These are phyloP conservation scores for Adelognathus sp. DNA, from an alignment of 2,888 invertebrate genomes.

Conservation along the genomic window DNA sequence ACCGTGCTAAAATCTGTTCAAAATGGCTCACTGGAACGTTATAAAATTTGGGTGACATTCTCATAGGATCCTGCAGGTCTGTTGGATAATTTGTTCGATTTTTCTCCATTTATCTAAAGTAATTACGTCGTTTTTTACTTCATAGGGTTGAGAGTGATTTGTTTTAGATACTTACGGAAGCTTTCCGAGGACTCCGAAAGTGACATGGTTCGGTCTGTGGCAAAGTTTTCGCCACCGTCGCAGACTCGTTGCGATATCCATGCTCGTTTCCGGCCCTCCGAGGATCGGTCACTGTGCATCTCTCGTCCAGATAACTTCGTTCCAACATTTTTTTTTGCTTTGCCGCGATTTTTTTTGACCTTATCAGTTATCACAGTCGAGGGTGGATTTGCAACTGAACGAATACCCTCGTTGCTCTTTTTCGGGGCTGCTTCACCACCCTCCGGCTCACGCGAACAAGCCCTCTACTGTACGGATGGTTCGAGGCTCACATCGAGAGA, in stretches of 20 bases:
- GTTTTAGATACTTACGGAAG: slow-evolving; percentile 46
- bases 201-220: slow-evolving; percentile 53
- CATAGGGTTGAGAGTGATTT: not conserved
- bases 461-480: slow-evolving; percentile 12
- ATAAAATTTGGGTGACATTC: too few species aligned
- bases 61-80: too few species aligned
- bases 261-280: slow-evolving; percentile 52
- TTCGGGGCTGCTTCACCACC: not conserved
- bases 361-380: not conserved
- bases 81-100: too few species aligned
- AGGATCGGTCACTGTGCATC: slow-evolving; percentile 61
- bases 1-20: too few species aligned
- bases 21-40: too few species aligned
- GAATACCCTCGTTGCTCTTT: not conserved
- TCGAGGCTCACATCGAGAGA: slow-evolving; percentile 21
- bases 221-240: slow-evolving; percentile 17
- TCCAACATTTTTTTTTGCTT: slow-evolving; percentile 60
- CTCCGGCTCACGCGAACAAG: slow-evolving; percentile 37
- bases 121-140: too few species aligned
- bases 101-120: too few species aligned
- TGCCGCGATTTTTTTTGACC: not conserved
- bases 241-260: slow-evolving; percentile 32
- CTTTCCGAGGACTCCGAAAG: slow-evolving; percentile 17
- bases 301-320: slow-evolving; percentile 61
- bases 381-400: not conserved